Evolutionary conservation across 2,113 vertebrate species (phyloP).

Genomic region (Galbula dea): DNA sequence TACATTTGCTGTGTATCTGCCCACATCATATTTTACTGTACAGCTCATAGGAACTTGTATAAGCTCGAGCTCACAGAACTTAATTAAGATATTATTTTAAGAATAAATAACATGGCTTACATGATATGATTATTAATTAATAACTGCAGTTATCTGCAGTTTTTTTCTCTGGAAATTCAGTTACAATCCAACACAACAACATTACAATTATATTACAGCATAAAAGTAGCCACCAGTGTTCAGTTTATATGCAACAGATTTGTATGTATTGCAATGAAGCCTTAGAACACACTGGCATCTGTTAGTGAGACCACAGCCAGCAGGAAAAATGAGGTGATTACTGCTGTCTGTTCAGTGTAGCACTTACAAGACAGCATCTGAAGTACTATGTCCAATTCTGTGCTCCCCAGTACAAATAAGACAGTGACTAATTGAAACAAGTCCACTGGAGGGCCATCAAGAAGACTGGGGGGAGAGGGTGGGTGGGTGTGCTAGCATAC

Average conservation of each 20-base stretch:
- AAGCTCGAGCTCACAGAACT: not conserved
- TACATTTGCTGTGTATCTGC: not conserved
- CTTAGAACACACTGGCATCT: not conserved
- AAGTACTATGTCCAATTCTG: not conserved
- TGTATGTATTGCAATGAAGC: not conserved
- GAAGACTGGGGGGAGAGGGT: no score
- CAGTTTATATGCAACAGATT: not conserved
- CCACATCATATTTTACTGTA: not conserved
- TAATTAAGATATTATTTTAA: not conserved
- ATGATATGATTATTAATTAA: not conserved
- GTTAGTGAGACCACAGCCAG: not conserved
- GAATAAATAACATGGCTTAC: not conserved
- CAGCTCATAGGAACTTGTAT: not conserved
- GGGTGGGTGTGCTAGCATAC: no score
- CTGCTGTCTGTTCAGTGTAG: not conserved
- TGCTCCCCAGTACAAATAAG: not conserved
- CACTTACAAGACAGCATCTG: not conserved
- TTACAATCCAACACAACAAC: not conserved
- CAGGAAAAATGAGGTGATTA: not conserved
- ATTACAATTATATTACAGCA: not conserved
- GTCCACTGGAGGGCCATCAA: not conserved
- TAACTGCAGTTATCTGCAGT: not conserved
- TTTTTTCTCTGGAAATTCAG: not conserved
- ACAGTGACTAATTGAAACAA: not conserved
- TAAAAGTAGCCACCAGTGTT: not conserved